Percentiles rank a stretch among this genome's conserved stretches.
phyloP scores from a whole-genome alignment of 2,113 vertebrate genomes.

The Carollia perspicillata region DNA sequence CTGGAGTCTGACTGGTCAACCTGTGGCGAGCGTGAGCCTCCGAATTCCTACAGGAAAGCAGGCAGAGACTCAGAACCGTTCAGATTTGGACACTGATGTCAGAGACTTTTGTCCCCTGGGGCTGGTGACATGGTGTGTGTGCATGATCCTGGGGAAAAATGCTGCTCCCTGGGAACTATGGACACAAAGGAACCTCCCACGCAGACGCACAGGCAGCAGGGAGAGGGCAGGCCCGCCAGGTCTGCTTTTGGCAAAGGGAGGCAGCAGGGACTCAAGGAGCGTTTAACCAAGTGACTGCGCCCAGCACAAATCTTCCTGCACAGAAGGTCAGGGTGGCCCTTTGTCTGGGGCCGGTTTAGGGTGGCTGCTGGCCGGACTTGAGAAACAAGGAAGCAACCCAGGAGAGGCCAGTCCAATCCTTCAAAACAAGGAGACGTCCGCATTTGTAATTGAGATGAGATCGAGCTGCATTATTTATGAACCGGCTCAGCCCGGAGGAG shows the following conservation, averaged over 20 bases:
- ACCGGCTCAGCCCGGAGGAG: constrained; percentile 72
- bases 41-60: background rate
- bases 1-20: background rate
- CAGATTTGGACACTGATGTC: background rate
- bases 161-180: fast-evolving
- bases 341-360: background rate
- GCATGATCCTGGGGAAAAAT: background rate
- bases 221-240: background rate
- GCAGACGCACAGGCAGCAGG: background rate
- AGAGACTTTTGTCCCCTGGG: background rate
- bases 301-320: background rate
- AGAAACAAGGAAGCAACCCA: background rate
- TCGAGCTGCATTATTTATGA: constrained; percentile 83
- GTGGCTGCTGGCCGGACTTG: background rate
- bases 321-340: background rate
- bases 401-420: background rate
- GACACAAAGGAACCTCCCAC: background rate
- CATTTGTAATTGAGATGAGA: constrained; percentile 77
- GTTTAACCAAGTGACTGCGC: background rate
- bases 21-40: background rate
- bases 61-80: background rate
- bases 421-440: constrained; percentile 21
- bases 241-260: background rate
- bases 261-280: background rate
- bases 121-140: fast-evolving